Percentiles rank a stretch among this genome's conserved stretches.
Evolutionary conservation across 1,140 invertebrate genomes (phyloP).

Genomic region (Rhysida immarginata): DNA sequence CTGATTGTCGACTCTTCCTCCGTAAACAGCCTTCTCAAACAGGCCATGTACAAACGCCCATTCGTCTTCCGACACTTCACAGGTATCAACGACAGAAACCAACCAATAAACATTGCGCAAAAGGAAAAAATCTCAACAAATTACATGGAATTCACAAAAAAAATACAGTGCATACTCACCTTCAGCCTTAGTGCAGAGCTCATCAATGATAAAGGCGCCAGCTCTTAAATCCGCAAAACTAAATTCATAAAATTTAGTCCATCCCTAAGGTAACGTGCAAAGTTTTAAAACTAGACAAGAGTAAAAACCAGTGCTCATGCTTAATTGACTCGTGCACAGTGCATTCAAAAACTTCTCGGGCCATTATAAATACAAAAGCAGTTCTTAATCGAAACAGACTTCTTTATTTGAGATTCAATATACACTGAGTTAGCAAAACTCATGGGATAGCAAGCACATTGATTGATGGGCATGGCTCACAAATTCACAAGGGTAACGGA

Average conservation of each 20-base stretch:
- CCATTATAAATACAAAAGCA: too few species aligned
- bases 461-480: too few species aligned
- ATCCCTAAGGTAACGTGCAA: constrained; percentile 48
- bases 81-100: background rate
- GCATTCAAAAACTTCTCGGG: too few species aligned
- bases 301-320: too few species aligned
- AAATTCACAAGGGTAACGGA: too few species aligned
- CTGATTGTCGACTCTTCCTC: constrained; percentile 66
- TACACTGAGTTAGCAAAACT: too few species aligned
- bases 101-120: background rate
- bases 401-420: too few species aligned
- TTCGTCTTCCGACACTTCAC: constrained; percentile 21
- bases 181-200: constrained; percentile 33
- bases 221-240: constrained; percentile 65
- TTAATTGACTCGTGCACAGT: too few species aligned
- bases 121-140: background rate
- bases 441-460: too few species aligned
- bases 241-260: constrained; percentile 83
- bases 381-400: too few species aligned
- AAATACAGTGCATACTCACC: background rate
- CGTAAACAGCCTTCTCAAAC: constrained; percentile 67
- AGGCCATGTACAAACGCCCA: constrained; percentile 70
- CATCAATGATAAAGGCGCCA: constrained; percentile 52
- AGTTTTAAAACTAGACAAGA: too few species aligned
- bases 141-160: background rate